Percentiles rank a stretch among this genome's conserved stretches.
These are phyloP conservation scores for Porites lobata DNA, from an alignment of 92 coral and sea anemone genomes.

Conservation along the genomic window DNA sequence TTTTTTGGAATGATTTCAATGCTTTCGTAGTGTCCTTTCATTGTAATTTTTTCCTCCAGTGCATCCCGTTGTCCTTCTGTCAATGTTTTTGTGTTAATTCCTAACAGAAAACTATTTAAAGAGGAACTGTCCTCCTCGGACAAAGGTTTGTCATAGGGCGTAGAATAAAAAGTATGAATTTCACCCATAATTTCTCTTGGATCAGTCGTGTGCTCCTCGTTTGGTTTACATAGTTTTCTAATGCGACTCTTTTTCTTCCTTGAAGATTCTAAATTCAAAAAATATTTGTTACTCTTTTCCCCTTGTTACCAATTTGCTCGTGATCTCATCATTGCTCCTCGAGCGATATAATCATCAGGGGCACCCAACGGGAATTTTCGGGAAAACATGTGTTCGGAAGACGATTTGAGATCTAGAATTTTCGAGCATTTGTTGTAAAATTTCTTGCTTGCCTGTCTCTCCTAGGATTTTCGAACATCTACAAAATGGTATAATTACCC, in stretches of 20 bases:
- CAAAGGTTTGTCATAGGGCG: neutral
- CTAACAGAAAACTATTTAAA: too few relatives aligned
- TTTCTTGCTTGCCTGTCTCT: too few relatives aligned
- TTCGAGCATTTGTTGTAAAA: too few relatives aligned
- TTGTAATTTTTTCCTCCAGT: conserved; percentile 33
- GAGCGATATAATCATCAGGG: too few relatives aligned
- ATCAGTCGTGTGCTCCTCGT: neutral
- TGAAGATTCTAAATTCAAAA: neutral
- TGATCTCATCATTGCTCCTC: too few relatives aligned
- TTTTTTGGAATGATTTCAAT: conserved; percentile 20
- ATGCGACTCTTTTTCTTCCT: conserved; percentile 22
- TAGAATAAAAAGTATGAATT: conserved; percentile 27
- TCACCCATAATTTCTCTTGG: neutral
- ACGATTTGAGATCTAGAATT: too few relatives aligned
- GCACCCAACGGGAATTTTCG: too few relatives aligned
- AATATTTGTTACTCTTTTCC: too few relatives aligned
- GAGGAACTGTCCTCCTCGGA: too few relatives aligned
- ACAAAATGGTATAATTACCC: too few relatives aligned
- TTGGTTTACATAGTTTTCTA: neutral
- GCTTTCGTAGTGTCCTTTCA: conserved; percentile 40
- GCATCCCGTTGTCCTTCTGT: conserved; percentile 17
- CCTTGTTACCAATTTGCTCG: neutral
- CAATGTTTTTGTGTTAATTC: conserved; percentile 1
- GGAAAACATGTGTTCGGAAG: too few relatives aligned
- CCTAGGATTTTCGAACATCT: too few relatives aligned